Evolutionary conservation across 2,888 invertebrate species (phyloP).

Genomic region (Cerastis rubricosa): DNA sequence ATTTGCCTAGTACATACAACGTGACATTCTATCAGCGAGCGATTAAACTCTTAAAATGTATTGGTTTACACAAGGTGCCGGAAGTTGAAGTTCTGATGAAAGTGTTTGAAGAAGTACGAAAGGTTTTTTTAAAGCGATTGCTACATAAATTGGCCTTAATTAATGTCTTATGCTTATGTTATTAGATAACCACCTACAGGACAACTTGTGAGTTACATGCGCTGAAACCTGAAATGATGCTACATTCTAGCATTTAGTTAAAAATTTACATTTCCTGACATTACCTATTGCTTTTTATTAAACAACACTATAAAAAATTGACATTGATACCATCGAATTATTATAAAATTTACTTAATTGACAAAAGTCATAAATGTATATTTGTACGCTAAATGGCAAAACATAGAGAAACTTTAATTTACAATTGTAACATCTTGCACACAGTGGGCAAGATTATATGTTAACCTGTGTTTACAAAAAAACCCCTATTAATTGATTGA

Average conservation of each 20-base stretch:
- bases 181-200: not conserved
- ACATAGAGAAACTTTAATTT: no score
- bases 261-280: no score
- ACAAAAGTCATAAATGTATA: no score
- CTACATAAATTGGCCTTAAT: not conserved
- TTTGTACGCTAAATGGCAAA: no score
- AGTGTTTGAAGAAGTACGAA: not conserved
- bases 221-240: not conserved
- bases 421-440: no score
- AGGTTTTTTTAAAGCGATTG: not conserved
- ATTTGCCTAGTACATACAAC: not conserved
- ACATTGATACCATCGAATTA: no score
- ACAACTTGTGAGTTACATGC: not conserved
- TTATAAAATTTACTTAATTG: no score
- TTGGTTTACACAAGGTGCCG: not conserved
- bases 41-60: not conserved
- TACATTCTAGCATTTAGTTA: no score
- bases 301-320: no score
- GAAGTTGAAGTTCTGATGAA: not conserved
- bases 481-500: not conserved
- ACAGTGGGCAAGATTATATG: no score
- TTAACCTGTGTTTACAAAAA: no score
- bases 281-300: no score
- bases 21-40: not conserved
- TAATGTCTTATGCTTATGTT: not conserved